Conservation (phyloP, 2,113 vertebrate species). For the Excalfactoria chinensis region DNA sequence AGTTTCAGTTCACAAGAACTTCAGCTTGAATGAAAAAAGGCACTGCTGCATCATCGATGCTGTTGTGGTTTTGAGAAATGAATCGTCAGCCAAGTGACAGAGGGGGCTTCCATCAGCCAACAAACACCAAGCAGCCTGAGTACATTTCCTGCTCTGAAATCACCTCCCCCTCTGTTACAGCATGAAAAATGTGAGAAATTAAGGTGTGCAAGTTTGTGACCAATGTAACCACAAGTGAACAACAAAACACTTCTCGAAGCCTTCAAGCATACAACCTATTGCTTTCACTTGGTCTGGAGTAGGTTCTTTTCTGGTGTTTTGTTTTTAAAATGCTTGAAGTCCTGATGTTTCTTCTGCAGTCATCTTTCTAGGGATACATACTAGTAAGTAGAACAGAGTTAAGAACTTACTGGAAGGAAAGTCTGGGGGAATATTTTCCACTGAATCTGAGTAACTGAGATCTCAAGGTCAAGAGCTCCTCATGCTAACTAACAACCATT, state of each 20-base stretch:
- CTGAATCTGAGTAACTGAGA: neutral
- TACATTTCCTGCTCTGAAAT: neutral
- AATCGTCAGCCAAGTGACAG: neutral
- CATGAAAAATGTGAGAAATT: neutral
- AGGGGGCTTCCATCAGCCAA: neutral
- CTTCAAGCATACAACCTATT: neutral
- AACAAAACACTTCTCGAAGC: neutral
- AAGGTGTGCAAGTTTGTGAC: neutral
- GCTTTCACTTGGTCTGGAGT: neutral
- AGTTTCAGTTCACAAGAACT: too few species aligned
- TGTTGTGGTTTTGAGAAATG: neutral
- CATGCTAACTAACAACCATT: neutral
- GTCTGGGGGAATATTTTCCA: rapidly evolving
- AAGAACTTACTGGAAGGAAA: neutral
- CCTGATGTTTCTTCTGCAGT: neutral
- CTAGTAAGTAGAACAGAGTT: neutral
- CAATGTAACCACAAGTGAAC: neutral
- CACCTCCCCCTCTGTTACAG: rapidly evolving
- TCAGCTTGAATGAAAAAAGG: neutral
- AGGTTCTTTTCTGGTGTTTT: neutral
- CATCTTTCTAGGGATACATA: neutral
- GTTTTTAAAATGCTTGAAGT: neutral
- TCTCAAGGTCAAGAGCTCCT: neutral
- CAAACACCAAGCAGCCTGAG: neutral
- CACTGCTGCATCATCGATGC: neutral